Percentiles rank a stretch among this genome's conserved stretches.
These are phyloP conservation scores for Podargus strigoides DNA, from an alignment of 2,797 vertebrate species.

Conservation along the genomic window DNA sequence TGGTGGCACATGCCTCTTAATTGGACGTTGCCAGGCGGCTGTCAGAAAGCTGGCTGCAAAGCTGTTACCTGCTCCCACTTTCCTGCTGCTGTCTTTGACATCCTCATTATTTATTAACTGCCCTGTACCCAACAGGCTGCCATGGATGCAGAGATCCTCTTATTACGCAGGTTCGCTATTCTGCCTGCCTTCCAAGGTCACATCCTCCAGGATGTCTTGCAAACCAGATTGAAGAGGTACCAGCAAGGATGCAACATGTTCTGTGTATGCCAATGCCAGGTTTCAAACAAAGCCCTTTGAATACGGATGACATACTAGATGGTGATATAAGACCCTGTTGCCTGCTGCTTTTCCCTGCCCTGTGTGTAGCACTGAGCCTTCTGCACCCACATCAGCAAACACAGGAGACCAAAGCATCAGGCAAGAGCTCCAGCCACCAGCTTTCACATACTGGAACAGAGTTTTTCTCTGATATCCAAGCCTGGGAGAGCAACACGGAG, in stretches of 20 bases:
- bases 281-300: constrained; percentile 18
- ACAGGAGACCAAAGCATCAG: background rate
- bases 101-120: constrained; percentile 63
- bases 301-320: background rate
- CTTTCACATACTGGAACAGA: background rate
- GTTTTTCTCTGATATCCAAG: background rate
- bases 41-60: constrained; percentile 27
- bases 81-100: constrained; percentile 52
- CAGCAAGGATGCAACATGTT: constrained; percentile 28
- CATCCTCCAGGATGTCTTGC: constrained; percentile 40
- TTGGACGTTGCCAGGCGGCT: constrained; percentile 23
- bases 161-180: constrained; percentile 11
- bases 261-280: background rate
- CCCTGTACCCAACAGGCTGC: constrained; percentile 38
- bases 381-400: background rate
- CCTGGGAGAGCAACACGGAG: background rate
- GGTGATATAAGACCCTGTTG: background rate
- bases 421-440: background rate
- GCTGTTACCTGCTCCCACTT: constrained; percentile 28
- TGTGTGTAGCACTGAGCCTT: background rate
- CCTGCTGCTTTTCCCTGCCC: background rate
- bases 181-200: constrained; percentile 49
- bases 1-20: rapidly evolving
- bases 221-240: constrained; percentile 40
- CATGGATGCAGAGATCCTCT: background rate